Evolutionary conservation across 2,888 invertebrate genomes (phyloP).

Genomic region (Heliconius cydno): DNA sequence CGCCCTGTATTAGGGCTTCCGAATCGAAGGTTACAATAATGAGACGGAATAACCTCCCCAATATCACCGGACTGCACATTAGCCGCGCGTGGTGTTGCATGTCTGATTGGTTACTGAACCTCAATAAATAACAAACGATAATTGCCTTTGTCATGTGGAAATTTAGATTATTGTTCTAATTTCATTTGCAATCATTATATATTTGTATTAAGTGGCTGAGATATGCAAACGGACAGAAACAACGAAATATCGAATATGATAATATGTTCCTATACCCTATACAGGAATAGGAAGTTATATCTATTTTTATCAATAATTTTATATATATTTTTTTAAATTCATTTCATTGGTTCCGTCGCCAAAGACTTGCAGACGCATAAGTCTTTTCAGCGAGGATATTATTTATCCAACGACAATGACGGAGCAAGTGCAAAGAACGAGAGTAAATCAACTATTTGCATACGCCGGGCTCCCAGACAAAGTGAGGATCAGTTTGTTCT

Average conservation of each 20-base stretch:
- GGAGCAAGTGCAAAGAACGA: constrained; percentile 56
- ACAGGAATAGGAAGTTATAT: too few relatives aligned
- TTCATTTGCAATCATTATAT: neutral
- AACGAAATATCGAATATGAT: neutral
- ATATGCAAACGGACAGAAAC: neutral
- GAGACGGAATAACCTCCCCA: constrained; percentile 54
- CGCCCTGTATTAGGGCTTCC: constrained; percentile 13
- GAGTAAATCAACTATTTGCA: constrained; percentile 80
- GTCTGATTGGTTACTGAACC: constrained; percentile 63
- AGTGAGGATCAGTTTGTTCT: constrained; percentile 42
- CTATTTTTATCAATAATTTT: too few relatives aligned
- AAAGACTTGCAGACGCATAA: constrained; percentile 62
- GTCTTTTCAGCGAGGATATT: constrained; percentile 67
- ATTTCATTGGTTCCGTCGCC: constrained; percentile 66
- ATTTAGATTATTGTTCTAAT: constrained; percentile 2
- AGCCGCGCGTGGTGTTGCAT: constrained; percentile 72
- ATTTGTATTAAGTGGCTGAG: neutral
- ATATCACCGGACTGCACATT: constrained; percentile 58
- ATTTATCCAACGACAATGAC: constrained; percentile 68
- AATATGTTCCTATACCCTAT: too few relatives aligned
- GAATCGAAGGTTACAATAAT: constrained; percentile 49
- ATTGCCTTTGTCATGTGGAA: constrained; percentile 54
- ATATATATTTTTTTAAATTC: constrained; percentile 51
- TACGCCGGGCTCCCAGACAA: constrained; percentile 49
- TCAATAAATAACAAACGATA: constrained; percentile 53